Evolutionary conservation across 2,113 vertebrate species (phyloP).

Genomic region (Arenaria interpres): DNA sequence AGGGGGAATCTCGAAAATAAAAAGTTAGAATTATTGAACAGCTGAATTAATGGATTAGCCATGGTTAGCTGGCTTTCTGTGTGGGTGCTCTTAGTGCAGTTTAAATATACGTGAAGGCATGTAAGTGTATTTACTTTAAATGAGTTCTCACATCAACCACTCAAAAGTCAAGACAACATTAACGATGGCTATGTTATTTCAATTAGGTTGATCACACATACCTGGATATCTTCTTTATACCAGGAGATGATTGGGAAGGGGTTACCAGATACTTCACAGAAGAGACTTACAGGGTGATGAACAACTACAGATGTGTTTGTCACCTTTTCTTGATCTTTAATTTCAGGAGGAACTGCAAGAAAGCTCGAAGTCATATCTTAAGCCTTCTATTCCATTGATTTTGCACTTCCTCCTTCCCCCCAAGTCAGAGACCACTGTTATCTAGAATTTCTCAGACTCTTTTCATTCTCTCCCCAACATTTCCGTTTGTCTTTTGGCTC

Average conservation of each 20-base stretch:
- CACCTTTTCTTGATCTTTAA: conserved; percentile 79
- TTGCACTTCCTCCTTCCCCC: background rate
- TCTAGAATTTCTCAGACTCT: background rate
- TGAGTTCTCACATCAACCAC: background rate
- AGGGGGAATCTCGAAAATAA: background rate
- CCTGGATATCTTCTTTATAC: conserved; percentile 87
- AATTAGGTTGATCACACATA: conserved; percentile 55
- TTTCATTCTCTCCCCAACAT: background rate
- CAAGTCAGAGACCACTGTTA: background rate
- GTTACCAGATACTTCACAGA: conserved; percentile 89
- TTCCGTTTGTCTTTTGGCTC: background rate
- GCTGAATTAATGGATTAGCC: background rate
- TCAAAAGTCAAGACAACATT: background rate
- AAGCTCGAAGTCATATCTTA: background rate
- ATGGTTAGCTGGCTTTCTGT: background rate
- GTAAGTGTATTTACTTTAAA: background rate
- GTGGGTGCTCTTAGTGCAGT: background rate
- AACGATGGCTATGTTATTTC: background rate
- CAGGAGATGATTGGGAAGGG: conserved; percentile 88
- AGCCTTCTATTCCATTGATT: background rate
- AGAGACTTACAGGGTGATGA: conserved; percentile 82
- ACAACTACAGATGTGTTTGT: conserved; percentile 85
- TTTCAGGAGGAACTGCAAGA: conserved; percentile 87
- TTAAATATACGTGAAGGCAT: background rate
- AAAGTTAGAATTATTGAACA: background rate